These are phyloP conservation scores for Thaumatotibia leucotreta DNA, from an alignment of 1,140 invertebrate species.

Conservation along the genomic window DNA sequence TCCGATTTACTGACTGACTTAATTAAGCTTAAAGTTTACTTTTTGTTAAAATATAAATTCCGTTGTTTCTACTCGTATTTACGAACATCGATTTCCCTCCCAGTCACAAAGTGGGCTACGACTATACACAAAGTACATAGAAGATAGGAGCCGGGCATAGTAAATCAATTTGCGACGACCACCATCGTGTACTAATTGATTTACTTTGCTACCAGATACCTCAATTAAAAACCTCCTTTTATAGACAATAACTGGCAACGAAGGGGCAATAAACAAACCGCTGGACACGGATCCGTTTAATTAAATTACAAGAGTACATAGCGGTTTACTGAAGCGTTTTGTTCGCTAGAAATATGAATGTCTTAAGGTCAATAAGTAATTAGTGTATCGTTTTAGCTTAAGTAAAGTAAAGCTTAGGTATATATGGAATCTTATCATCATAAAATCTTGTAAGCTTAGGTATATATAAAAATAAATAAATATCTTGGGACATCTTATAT, in stretches of 20 bases:
- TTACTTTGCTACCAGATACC: constrained; percentile 65
- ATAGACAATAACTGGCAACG: constrained; percentile 41
- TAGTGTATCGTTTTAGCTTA: not conserved
- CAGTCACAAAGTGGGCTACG: not conserved
- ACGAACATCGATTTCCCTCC: too few species aligned
- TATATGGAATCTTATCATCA: too few species aligned
- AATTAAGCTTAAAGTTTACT: too few species aligned
- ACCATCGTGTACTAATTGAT: constrained; percentile 55
- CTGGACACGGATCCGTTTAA: constrained; percentile 1
- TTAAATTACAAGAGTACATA: constrained; percentile 1
- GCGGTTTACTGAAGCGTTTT: not conserved
- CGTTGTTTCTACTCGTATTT: too few species aligned
- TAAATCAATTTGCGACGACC: constrained; percentile 57
- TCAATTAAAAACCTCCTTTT: constrained; percentile 61
- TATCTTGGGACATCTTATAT: too few species aligned
- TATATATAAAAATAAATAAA: too few species aligned
- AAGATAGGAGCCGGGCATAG: constrained; percentile 47
- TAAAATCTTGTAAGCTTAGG: too few species aligned
- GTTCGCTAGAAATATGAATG: not conserved
- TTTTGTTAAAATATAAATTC: too few species aligned
- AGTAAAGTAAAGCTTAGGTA: too few species aligned
- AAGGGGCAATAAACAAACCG: constrained; percentile 10
- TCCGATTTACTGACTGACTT: too few species aligned
- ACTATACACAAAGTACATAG: not conserved
- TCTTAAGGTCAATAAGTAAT: not conserved